phyloP scores from a whole-genome alignment of 1,140 invertebrate genomes.

The Apocrypta bakeri region DNA sequence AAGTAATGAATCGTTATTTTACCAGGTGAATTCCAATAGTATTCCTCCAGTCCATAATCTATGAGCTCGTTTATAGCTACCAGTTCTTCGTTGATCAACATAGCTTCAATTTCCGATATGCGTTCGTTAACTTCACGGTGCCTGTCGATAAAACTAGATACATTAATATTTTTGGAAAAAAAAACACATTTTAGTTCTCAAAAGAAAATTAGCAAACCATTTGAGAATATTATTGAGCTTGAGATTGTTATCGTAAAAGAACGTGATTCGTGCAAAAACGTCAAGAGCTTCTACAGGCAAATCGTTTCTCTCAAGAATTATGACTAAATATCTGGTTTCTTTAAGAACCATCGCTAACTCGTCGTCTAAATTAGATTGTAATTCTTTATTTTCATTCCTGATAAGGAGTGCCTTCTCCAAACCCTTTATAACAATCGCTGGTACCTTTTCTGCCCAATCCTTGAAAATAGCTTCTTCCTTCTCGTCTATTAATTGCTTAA shows the following conservation, averaged over 20 bases:
- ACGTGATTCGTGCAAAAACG: constrained; percentile 61
- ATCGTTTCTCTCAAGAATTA: constrained; percentile 74
- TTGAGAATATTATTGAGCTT: constrained; percentile 17
- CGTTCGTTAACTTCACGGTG: constrained; percentile 77
- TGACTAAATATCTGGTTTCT: constrained; percentile 79
- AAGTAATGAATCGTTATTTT: constrained; percentile 18
- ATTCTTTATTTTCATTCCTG: neutral
- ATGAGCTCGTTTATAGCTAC: constrained; percentile 76
- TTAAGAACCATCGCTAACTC: constrained; percentile 68
- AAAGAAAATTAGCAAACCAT: neutral
- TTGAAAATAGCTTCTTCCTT: constrained; percentile 21
- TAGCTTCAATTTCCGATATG: constrained; percentile 75
- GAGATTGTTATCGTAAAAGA: constrained; percentile 9
- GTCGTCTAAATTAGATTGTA: constrained; percentile 23
- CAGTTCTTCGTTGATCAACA: constrained; percentile 77
- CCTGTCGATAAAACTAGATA: constrained; percentile 64
- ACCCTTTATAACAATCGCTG: neutral
- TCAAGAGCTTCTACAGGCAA: constrained; percentile 76
- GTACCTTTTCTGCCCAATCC: constrained; percentile 21
- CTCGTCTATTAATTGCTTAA: constrained; percentile 18
- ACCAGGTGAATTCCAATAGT: constrained; percentile 79
- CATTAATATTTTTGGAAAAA: too few relatives aligned
- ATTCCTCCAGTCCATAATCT: constrained; percentile 73
- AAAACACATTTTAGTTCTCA: neutral
- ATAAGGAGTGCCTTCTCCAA: constrained; percentile 29